Evolutionary conservation across 2,797 vertebrate genomes (phyloP).

Genomic region (Chrosomus eos): DNA sequence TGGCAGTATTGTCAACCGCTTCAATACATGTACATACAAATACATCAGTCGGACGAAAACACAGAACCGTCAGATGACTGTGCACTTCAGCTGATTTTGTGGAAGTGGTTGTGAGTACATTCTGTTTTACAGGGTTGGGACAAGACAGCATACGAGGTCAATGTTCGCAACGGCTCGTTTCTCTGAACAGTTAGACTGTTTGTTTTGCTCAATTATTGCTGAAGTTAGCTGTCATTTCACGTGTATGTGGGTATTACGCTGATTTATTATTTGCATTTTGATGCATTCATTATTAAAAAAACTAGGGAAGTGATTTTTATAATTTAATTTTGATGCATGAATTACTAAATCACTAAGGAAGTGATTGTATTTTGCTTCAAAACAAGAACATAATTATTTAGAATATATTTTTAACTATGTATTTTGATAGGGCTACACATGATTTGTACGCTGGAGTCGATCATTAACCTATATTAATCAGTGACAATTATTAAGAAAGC

Average conservation of each 20-base stretch:
- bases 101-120: conserved; percentile 16
- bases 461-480: conserved; percentile 39
- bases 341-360: neutral
- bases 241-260: neutral
- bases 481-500: conserved; percentile 15
- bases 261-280: neutral
- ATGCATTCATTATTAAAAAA: neutral
- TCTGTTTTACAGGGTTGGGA: neutral
- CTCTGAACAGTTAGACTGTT: conserved; percentile 1
- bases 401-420: neutral
- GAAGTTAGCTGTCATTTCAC: neutral
- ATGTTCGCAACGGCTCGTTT: conserved; percentile 6
- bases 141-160: conserved; percentile 19
- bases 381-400: neutral
- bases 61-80: conserved; percentile 8
- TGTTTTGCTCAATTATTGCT: neutral
- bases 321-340: neutral
- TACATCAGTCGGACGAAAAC: conserved; percentile 25
- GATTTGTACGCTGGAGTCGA: neutral
- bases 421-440: neutral
- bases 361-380: neutral
- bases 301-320: neutral
- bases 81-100: conserved; percentile 6
- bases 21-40: neutral
- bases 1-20: neutral